These are phyloP conservation scores for Meandrina meandrites DNA, from an alignment of 92 coral and sea anemone genomes.

Conservation along the genomic window DNA sequence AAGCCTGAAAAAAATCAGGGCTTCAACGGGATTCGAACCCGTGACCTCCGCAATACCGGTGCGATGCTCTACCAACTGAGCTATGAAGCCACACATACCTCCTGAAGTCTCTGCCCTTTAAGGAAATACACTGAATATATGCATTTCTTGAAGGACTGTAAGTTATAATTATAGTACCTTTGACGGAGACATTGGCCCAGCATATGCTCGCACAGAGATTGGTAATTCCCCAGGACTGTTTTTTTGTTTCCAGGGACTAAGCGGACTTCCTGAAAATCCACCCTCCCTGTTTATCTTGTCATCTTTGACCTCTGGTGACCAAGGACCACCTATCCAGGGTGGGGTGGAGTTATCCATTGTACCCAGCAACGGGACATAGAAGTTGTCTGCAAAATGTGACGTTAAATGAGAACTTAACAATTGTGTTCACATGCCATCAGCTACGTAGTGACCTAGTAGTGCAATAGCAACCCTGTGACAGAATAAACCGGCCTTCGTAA, in stretches of 20 bases:
- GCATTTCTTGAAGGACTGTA: neutral
- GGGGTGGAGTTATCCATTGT: constrained; percentile 78
- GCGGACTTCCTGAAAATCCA: constrained; percentile 7
- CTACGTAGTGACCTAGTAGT: no score
- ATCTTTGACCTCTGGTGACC: constrained; percentile 75
- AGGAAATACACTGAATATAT: no score
- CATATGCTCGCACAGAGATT: constrained; percentile 83
- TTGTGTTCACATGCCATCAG: no score
- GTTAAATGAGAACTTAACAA: neutral
- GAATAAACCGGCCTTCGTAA: no score
- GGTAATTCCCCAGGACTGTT: constrained; percentile 72
- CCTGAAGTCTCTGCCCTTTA: neutral
- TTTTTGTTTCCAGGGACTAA: constrained; percentile 22
- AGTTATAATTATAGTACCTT: constrained; percentile 55
- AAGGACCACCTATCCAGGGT: constrained; percentile 81
- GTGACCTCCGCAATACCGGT: no score
- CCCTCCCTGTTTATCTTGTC: neutral
- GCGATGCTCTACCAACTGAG: no score
- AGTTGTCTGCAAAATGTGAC: constrained; percentile 55
- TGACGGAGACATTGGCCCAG: constrained; percentile 98
- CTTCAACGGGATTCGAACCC: no score
- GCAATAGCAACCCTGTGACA: no score
- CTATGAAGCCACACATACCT: no score
- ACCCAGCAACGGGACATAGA: constrained; percentile 89
- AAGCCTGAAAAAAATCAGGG: no score